A percentile compares a stretch with the other conserved stretches of the same genome.
Evolutionary conservation across 2,888 invertebrate species (phyloP).

Genomic region (Drosophila pseudotakahashii): DNA sequence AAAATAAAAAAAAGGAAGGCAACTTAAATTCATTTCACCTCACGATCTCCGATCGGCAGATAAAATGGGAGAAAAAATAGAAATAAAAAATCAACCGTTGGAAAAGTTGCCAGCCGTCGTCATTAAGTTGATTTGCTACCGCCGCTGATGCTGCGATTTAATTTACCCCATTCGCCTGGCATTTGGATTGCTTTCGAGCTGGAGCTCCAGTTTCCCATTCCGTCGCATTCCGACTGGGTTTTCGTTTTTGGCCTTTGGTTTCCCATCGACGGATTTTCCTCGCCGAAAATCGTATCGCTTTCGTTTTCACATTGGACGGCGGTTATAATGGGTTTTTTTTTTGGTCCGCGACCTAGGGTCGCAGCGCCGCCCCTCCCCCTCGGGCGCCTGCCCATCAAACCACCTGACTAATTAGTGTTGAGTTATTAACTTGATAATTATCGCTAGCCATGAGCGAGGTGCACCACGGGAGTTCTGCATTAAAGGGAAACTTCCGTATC

Average conservation of each 20-base stretch:
- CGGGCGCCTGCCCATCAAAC: conserved; percentile 30
- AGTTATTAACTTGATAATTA: conserved; percentile 51
- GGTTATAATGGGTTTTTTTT: conserved; percentile 4
- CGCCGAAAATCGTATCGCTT: conserved; percentile 44
- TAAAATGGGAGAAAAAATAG: conserved; percentile 3
- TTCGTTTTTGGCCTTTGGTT: conserved; percentile 9
- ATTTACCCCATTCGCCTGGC: conserved; percentile 51
- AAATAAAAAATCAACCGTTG: conserved; percentile 17
- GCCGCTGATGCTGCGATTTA: conserved; percentile 49
- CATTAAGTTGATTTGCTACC: conserved; percentile 55
- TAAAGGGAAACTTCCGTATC: background rate
- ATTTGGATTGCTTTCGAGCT: conserved; percentile 56
- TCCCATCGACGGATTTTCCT: conserved; percentile 29
- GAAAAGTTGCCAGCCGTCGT: conserved; percentile 52
- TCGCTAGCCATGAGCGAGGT: conserved; percentile 38
- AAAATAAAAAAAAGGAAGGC: conserved; percentile 8
- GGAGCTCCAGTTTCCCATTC: conserved; percentile 52
- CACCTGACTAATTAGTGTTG: conserved; percentile 55
- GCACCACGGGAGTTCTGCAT: conserved; percentile 14
- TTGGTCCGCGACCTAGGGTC: conserved; percentile 49
- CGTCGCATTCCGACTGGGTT: conserved; percentile 7
- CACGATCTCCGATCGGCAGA: conserved; percentile 27
- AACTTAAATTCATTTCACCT: conserved; percentile 45
- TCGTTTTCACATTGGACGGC: conserved; percentile 42
- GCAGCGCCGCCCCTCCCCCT: conserved; percentile 1